Conservation (phyloP, 2,888 invertebrate species). For the Napeogenes inachia region DNA sequence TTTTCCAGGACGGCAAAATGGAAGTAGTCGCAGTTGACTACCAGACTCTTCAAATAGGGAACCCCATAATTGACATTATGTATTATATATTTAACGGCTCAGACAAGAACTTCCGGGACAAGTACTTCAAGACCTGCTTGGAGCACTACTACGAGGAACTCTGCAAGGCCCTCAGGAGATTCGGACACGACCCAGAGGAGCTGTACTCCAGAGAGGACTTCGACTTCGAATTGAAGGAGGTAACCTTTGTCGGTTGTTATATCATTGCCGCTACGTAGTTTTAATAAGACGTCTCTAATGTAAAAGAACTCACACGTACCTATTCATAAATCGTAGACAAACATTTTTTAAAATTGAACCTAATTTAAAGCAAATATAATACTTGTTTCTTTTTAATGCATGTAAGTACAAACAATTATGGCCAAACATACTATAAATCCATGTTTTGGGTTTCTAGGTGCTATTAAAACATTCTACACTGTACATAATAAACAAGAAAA, state of each 20-base stretch:
- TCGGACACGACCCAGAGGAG: conserved; percentile 33
- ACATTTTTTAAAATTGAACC: no score
- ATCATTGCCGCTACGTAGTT: background rate
- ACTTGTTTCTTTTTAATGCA: no score
- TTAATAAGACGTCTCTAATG: no score
- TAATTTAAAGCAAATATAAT: no score
- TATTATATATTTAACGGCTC: conserved; percentile 26
- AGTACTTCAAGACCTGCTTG: conserved; percentile 23
- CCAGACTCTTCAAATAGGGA: conserved; percentile 32
- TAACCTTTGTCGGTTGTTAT: conserved; percentile 20
- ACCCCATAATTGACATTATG: conserved; percentile 26
- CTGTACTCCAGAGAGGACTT: conserved; percentile 37
- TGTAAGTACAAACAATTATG: no score
- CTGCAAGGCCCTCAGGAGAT: conserved; percentile 28
- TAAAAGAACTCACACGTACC: no score
- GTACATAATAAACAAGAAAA: no score
- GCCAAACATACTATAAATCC: no score
- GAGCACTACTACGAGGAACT: conserved; percentile 40
- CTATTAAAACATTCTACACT: no score
- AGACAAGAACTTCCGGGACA: conserved; percentile 23
- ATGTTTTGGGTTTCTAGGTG: no score
- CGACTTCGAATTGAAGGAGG: conserved; percentile 38
- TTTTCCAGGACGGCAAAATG: conserved; percentile 36
- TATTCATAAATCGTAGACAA: no score
- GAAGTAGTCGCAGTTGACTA: conserved; percentile 37